Evolutionary conservation across 2,888 invertebrate genomes (phyloP), one percentile per base, ranked within the genome.

Genomic region (Callyntrura sp.): DNA sequence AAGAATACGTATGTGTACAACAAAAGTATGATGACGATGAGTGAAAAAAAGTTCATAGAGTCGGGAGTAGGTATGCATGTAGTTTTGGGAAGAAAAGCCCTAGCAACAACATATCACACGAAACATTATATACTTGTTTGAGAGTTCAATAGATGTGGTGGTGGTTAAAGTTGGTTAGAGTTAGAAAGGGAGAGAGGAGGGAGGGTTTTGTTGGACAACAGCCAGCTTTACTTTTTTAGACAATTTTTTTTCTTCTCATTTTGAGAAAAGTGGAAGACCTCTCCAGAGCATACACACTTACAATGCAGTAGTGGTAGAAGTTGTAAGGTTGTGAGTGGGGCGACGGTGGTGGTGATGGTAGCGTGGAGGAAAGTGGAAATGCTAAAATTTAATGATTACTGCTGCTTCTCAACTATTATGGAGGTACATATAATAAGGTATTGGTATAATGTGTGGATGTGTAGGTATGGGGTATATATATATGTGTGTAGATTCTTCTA

Each of bases 31-130:
- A 35, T 35, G 35, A 35, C 6, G 35, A 35, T 35, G 25, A 65
- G 51, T 1, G 12, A 28, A 81, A 51, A 43, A 79, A 70, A 45
- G 43, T 70, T 43, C 68, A 68, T 35, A 88, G 73, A 43, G 73
- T 35, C 35, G 35, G 35, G 35, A 35, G 35, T 35, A 35, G 35
- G 35, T 35, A 35, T 35, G 35, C 35, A 4, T 4, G 35, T 35
- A n/a, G n/a, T 65, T 73, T 82, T 65, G 65, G 76, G 83, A 62
- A 78, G 85, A 83, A 85, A 89, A 85, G 17, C 84, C 87, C 87
- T 90, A 84, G 88, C 88, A 88, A 88, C 88, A 88, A 76, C 83
- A 78, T 51, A 83, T 28, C 62, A 83, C 51, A 23, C 48, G 51
- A 70, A 20, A 82, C 9, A 35, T 35, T 35, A 35, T 35, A 35